Percentiles rank a stretch among this genome's conserved stretches.
Conservation (phyloP, 2,113 vertebrate genomes). For the Emydura subglobosa region DNA sequence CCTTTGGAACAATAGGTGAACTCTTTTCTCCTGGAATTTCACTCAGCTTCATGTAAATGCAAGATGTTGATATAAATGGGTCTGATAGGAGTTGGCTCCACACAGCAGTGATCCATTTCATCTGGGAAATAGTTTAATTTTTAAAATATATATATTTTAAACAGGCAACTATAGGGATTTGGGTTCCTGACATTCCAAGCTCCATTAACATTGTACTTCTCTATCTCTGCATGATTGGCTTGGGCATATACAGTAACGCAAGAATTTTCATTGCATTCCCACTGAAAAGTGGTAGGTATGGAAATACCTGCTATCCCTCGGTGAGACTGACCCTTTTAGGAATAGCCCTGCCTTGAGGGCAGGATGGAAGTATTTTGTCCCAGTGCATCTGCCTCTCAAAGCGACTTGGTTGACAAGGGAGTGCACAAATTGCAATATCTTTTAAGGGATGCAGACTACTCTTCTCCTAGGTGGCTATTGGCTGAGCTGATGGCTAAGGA, state of each 20-base stretch:
- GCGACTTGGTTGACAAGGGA: not conserved
- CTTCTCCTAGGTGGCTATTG: not conserved
- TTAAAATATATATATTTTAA: not conserved
- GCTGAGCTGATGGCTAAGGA: not conserved
- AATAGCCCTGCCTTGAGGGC: not conserved
- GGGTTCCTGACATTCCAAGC: not conserved
- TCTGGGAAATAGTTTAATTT: not conserved
- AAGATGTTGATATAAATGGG: not conserved
- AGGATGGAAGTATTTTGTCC: not conserved
- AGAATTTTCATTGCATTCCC: not conserved
- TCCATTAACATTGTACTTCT: not conserved
- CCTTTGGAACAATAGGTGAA: conserved; percentile 17
- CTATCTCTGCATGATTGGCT: not conserved
- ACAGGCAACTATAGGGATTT: not conserved
- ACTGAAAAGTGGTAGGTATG: not conserved
- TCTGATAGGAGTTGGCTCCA: not conserved
- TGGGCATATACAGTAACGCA: not conserved
- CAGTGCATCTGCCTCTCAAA: not conserved
- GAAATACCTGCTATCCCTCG: not conserved
- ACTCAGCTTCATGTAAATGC: not conserved
- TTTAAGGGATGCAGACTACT: not conserved
- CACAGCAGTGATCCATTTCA: not conserved
- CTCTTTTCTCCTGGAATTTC: not conserved
- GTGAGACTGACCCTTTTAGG: not conserved
- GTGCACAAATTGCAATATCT: not conserved